A percentile compares a stretch with the other conserved stretches of the same genome.
phyloP scores from a whole-genome alignment of 2,888 invertebrate genomes.

The Thumatha senex region DNA sequence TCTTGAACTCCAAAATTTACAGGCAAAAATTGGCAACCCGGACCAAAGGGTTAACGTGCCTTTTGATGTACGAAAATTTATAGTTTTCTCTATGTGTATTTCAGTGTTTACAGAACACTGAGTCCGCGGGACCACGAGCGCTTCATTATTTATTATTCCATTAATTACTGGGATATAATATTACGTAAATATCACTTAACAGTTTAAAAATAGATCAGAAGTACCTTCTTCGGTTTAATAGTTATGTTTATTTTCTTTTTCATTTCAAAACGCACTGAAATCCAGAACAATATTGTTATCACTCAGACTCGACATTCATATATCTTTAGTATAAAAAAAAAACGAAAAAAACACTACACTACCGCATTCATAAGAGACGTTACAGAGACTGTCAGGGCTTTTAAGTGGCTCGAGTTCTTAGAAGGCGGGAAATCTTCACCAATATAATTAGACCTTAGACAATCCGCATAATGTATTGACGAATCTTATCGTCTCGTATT shows the following conservation, averaged over 20 bases:
- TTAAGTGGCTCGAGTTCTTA: slow-evolving; percentile 29
- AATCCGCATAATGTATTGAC: slow-evolving; percentile 9
- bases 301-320: slow-evolving; percentile 16
- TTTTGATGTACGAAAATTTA: no score
- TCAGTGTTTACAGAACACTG: no score
- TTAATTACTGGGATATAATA: no score
- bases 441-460: slow-evolving; percentile 29
- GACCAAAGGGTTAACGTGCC: no score
- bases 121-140: no score
- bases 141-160: no score
- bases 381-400: slow-evolving; percentile 29
- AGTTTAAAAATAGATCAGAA: no score
- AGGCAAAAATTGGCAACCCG: no score
- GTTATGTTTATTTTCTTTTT: slow-evolving; percentile 52
- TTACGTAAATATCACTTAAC: no score
- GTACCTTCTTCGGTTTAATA: slow-evolving; percentile 45
- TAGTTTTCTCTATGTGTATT: no score
- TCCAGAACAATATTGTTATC: not conserved
- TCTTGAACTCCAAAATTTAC: no score
- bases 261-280: slow-evolving; percentile 28
- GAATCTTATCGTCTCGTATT: slow-evolving; percentile 11
- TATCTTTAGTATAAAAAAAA: slow-evolving; percentile 6
- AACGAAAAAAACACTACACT: slow-evolving; percentile 16
- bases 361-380: slow-evolving; percentile 25
- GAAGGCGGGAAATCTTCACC: slow-evolving; percentile 36